phyloP scores from a whole-genome alignment of 2,888 invertebrate species.

The Ecliptopera silaceata region DNA sequence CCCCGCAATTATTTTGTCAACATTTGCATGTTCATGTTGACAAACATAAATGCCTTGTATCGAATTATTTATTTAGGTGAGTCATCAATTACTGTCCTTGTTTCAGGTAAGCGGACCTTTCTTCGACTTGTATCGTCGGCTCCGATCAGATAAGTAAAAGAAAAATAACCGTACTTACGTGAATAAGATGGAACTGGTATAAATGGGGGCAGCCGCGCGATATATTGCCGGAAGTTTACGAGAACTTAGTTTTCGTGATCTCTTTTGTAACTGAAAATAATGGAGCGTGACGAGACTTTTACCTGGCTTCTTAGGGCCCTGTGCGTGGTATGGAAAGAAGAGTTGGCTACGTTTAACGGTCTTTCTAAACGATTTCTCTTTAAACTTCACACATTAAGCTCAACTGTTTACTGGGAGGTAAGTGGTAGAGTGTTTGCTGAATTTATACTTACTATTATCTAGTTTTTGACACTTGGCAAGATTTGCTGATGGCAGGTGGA shows the following conservation, averaged over 20 bases:
- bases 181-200: constrained; percentile 42
- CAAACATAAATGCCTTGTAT: constrained; percentile 23
- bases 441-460: background rate
- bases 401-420: background rate
- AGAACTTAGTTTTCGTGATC: constrained; percentile 40
- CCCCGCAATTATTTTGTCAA: constrained; percentile 11
- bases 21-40: constrained; percentile 6
- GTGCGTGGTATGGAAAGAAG: constrained; percentile 7
- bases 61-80: constrained; percentile 43
- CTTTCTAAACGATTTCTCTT: background rate
- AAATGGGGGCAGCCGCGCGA: constrained; percentile 38
- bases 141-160: constrained; percentile 50
- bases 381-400: constrained; percentile 4
- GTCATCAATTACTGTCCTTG: constrained; percentile 56
- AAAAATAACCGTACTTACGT: constrained; percentile 40
- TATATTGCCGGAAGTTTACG: constrained; percentile 38
- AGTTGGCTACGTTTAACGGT: constrained; percentile 5
- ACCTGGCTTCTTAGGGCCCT: constrained; percentile 23
- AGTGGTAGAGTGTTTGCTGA: constrained; percentile 1
- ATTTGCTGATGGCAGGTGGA: no score
- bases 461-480: no score
- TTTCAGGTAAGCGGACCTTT: constrained; percentile 63
- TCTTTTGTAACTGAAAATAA: constrained; percentile 40
- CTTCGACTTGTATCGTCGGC: constrained; percentile 28
- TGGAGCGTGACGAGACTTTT: constrained; percentile 32